These are phyloP conservation scores for Phyllotis vaccarum DNA, from an alignment of 2,797 vertebrate genomes.

Conservation along the genomic window DNA sequence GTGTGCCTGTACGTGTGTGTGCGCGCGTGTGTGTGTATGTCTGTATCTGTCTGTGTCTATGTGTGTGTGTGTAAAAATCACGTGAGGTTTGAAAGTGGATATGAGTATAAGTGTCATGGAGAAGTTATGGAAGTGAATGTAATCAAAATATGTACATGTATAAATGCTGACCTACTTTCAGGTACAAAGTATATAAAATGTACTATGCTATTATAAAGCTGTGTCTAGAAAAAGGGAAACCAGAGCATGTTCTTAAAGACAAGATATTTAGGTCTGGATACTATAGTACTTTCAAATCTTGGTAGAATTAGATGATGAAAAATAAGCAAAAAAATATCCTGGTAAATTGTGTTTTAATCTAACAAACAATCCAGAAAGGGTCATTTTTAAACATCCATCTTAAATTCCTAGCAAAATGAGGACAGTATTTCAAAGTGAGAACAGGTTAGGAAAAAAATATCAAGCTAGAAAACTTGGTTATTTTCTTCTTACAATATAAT, in stretches of 20 bases:
- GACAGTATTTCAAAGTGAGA: not conserved
- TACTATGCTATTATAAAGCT: not conserved
- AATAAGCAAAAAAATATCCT: conserved; percentile 24
- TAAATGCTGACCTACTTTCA: conserved; percentile 15
- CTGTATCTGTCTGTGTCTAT: too few relatives aligned
- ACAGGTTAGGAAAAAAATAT: not conserved
- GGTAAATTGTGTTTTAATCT: conserved; percentile 1
- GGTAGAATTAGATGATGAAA: conserved; percentile 50
- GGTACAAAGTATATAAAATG: conserved; percentile 7
- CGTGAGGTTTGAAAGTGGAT: not conserved
- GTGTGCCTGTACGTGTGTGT: not conserved
- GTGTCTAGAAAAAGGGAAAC: conserved; percentile 42
- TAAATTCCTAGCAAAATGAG: not conserved
- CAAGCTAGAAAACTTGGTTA: not conserved
- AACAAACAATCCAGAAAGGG: conserved; percentile 40
- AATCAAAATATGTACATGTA: not conserved
- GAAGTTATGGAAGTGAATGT: not conserved
- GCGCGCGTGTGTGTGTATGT: too few relatives aligned
- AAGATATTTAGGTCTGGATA: not conserved
- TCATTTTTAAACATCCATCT: not conserved
- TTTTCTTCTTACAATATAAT: not conserved
- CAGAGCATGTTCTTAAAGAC: not conserved
- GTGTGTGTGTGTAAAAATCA: not conserved
- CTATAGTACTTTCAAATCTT: conserved; percentile 8
- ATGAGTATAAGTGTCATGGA: not conserved